A percentile compares a stretch with the other conserved stretches of the same genome.
These are phyloP conservation scores for Microchrysa polita DNA, from an alignment of 2,888 invertebrate genomes.

Conservation along the genomic window DNA sequence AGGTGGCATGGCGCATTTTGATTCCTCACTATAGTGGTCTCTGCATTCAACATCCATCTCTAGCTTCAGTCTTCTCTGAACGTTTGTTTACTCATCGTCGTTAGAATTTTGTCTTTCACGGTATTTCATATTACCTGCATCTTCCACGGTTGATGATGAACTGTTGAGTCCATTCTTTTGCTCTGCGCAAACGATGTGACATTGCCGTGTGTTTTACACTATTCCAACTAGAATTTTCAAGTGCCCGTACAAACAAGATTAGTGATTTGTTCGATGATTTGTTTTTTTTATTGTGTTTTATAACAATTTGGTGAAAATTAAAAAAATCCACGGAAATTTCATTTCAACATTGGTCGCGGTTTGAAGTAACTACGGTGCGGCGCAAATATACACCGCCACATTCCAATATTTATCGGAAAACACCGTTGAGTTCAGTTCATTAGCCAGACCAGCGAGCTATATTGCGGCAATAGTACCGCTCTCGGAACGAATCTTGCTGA, in stretches of 20 bases:
- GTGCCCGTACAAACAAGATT: too few species aligned
- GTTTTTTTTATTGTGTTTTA: too few species aligned
- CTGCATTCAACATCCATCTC: neutral
- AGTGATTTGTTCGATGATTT: too few species aligned
- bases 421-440: conserved; percentile 28
- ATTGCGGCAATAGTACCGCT: conserved; percentile 20
- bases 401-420: conserved; percentile 17
- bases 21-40: neutral
- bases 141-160: conserved; percentile 12
- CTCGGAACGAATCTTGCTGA: neutral
- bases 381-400: conserved; percentile 3
- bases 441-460: too few species aligned
- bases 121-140: conserved; percentile 15
- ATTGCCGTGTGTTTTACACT: too few species aligned
- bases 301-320: conserved; percentile 8
- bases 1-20: neutral
- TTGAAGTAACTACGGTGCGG: too few species aligned
- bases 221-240: too few species aligned
- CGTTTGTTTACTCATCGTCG: conserved; percentile 39
- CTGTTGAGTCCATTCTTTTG: conserved; percentile 12
- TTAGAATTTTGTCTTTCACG: neutral
- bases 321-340: conserved; percentile 15
- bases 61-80: conserved; percentile 33
- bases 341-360: conserved; percentile 6
- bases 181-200: too few species aligned